Conservation (phyloP, 2,113 vertebrate species). For the Alethe diademata region DNA sequence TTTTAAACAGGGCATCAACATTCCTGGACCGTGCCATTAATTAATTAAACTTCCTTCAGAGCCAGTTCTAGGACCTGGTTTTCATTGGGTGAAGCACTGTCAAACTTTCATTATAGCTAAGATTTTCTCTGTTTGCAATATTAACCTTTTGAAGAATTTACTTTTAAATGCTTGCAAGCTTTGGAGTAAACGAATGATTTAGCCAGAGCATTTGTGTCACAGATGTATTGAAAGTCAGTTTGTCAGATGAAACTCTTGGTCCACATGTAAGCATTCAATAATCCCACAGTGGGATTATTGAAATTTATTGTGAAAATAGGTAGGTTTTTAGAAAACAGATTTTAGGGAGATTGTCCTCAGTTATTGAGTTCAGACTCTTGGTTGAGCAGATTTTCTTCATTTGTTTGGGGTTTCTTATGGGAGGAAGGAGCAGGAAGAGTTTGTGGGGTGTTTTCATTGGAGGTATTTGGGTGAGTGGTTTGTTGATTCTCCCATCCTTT, state of each 20-base stretch:
- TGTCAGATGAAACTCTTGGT: neutral
- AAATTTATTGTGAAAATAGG: neutral
- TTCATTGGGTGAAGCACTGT: neutral
- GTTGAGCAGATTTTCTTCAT: neutral
- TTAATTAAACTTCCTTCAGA: neutral
- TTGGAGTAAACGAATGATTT: neutral
- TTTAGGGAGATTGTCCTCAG: neutral
- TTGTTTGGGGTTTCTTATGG: neutral
- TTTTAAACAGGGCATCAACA: neutral
- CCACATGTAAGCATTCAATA: neutral
- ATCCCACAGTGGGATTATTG: neutral
- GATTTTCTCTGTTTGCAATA: neutral
- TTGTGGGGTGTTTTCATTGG: rapidly evolving
- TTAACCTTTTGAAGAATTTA: neutral
- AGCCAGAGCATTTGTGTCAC: neutral
- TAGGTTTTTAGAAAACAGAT: neutral
- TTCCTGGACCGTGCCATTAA: neutral
- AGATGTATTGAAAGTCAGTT: neutral
- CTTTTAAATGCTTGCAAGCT: neutral
- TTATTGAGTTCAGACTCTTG: neutral
- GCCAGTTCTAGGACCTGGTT: neutral
- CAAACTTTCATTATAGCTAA: neutral
- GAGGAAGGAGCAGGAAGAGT: rapidly evolving
- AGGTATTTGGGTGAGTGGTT: rapidly evolving
- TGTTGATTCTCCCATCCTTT: neutral